Percentiles rank a stretch among this genome's conserved stretches.
Conservation (phyloP, 2,113 vertebrate genomes). For the Clarias magur region DNA sequence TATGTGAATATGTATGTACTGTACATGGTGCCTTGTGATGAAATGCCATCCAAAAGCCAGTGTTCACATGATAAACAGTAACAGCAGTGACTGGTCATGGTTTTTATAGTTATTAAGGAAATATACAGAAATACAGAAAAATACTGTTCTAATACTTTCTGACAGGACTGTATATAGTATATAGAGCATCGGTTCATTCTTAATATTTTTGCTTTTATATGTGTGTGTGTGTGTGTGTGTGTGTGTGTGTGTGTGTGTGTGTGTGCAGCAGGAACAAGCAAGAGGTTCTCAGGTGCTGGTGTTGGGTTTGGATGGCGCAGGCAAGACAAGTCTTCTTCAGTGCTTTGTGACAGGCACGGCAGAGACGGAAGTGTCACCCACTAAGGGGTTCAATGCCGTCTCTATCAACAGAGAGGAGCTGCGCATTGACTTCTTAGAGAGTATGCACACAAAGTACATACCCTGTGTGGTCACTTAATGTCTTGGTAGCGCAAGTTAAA, state of each 20-base stretch:
- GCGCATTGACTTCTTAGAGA: slow-evolving; percentile 87
- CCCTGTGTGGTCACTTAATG: neutral
- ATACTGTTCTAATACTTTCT: neutral
- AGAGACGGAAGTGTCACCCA: slow-evolving; percentile 78
- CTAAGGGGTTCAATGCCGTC: slow-evolving; percentile 83
- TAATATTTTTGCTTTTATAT: neutral
- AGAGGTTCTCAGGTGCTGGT: slow-evolving; percentile 82
- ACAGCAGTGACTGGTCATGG: neutral
- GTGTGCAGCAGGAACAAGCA: slow-evolving; percentile 63
- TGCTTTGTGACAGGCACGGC: slow-evolving; percentile 75
- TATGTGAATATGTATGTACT: neutral
- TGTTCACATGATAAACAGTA: no score
- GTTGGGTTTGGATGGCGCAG: slow-evolving; percentile 89
- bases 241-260: slow-evolving; percentile 37
- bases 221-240: slow-evolving; percentile 21
- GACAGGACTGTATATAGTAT: neutral
- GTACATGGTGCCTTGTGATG: neutral
- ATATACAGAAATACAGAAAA: neutral
- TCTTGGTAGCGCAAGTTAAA: neutral
- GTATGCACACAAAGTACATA: slow-evolving; percentile 65
- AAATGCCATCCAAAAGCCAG: no score
- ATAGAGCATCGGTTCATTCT: neutral
- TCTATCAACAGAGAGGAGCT: slow-evolving; percentile 79
- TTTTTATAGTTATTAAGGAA: neutral
- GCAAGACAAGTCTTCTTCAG: slow-evolving; percentile 89